Evolutionary conservation across 2,888 invertebrate genomes (phyloP), one percentile per base, ranked within the genome.

Genomic region (Plebejus anna): DNA sequence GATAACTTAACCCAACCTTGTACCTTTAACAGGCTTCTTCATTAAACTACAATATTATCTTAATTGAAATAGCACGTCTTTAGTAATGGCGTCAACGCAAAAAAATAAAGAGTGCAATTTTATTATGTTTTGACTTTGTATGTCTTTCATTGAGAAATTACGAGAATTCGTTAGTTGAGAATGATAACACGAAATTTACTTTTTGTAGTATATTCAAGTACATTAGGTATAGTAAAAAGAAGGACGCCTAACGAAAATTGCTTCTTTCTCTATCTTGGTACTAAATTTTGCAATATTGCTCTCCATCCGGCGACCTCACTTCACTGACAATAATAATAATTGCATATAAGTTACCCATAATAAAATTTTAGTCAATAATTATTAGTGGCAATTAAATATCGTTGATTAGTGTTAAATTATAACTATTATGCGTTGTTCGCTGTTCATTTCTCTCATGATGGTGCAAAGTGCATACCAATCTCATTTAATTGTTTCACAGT

Each of bases 21-120:
- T 42, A 42, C 70, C 42, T 38, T 71, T n/a, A 70, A 71, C n/a
- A 42, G 38, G 38, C 42, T 71, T 4, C 9, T 42, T 9, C 70
- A 71, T 71, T 71, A 38, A 38, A 71, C 36, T n/a, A 71, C 42
- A 71, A 70, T 70, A 70, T 71, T 70, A 70, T 71, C 71, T 71
- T 71, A 71, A 42, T 71, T 42, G 42, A 71, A 71, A 71, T 42
- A 71, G 71, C 38, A 71, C 42, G 71, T 70, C 38, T 38, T 70
- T n/a, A 70, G 38, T 71, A 71, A 42, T 22, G n/a, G 42, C 42
- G 71, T 42, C 22, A 42, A 66, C 36, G 32, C 22, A 71, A 71
- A 22, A 71, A 71, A 71, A 71, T 7, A 2, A 2, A 7, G 7
- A 70, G 38, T 32, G 32, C 13, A 5, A 38, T 16, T 71, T 38